Evolutionary conservation across 2,797 vertebrate species (phyloP), one percentile per base, ranked within the genome.

Genomic region (Sebastes umbrosus): DNA sequence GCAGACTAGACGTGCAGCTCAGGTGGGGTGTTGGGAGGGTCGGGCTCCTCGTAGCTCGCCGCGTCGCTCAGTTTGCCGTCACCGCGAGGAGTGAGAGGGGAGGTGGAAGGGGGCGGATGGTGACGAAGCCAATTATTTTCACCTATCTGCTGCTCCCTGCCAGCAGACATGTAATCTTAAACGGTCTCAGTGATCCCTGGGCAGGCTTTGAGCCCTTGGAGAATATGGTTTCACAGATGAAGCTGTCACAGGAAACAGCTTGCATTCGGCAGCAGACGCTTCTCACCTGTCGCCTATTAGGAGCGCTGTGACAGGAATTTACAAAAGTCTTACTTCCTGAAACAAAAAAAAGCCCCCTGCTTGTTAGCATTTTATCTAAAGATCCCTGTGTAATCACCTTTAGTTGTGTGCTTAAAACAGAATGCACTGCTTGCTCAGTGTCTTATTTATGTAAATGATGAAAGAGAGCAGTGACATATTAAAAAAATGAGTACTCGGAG

Each of bases 91-190:
- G 73, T 60, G 57, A 77, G 67, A 50, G 36, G 77, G 77, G 58
- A 60, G 69, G 75, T 13, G 71, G 77, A 46, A 59, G 80, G 81
- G 77, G 77, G 36, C 7, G 87, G 80, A 54, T 79, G 85, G 86
- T 92, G 91, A 88, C 87, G 75, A 88, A 94, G 95, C 91, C 95
- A 95, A 96, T 96, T 96, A 96, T 94, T 93, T 95, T 92, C 92
- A 93, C 93, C 93, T 93, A 86, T 93, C 84, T 73, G 80, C 83
- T 88, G 89, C 91, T 91, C 87, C 88, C 91, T 90, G 89, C 90
- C 89, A 90, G 91, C 83, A 92, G 90, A 93, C 92, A 89, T 91
- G 93, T 93, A 92, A 95, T 94, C 92, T 92, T 93, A 94, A 93
- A 94, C 70, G 90, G 87, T 92, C 86, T 85, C 83, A 73, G 90